Evolutionary conservation across 2,888 invertebrate species (phyloP).

Genomic region (Norana najaformis): DNA sequence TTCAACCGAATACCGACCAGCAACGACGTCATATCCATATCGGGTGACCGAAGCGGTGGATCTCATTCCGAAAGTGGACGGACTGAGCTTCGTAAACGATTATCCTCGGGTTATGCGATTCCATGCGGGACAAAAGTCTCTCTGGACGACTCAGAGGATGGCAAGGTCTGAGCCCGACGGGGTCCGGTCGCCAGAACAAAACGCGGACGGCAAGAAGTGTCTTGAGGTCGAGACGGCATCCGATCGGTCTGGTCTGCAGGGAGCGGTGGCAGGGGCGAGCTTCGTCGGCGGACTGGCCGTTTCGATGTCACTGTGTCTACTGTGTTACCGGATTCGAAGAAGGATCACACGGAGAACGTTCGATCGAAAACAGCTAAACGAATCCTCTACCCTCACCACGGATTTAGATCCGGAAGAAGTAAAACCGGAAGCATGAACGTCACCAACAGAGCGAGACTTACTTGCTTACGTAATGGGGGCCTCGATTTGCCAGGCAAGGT

Average conservation of each 20-base stretch:
- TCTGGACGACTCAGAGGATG: background rate
- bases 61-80: conserved; percentile 3
- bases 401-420: background rate
- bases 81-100: conserved; percentile 14
- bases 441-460: background rate
- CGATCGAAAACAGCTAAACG: background rate
- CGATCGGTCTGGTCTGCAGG: background rate
- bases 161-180: background rate
- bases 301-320: background rate
- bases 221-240: background rate
- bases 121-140: background rate
- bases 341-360: background rate
- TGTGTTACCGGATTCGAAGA: background rate
- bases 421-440: background rate
- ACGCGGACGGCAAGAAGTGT: background rate
- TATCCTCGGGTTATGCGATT: background rate
- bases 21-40: background rate
- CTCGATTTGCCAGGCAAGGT: background rate
- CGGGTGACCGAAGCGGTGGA: background rate
- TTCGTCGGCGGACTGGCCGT: conserved; percentile 22
- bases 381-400: background rate
- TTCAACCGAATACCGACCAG: background rate
- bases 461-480: background rate
- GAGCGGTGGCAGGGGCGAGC: background rate
- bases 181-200: background rate